Conservation (phyloP, 2,797 vertebrate species). For the Chelidonichthys spinosus region DNA sequence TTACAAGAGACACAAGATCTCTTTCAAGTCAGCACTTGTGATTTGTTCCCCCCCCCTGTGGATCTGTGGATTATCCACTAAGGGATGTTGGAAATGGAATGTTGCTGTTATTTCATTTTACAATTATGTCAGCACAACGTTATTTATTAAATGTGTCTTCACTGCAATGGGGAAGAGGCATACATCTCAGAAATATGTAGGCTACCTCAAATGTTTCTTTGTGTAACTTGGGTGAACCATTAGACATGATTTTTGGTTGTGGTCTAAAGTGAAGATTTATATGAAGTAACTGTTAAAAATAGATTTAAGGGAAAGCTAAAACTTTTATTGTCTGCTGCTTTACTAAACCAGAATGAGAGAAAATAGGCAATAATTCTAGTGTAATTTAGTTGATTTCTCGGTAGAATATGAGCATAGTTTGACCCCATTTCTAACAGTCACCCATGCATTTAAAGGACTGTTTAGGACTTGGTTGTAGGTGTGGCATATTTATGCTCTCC, state of each 20-base stretch:
- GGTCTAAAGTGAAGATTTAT: neutral
- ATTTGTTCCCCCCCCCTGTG: neutral
- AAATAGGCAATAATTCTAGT: neutral
- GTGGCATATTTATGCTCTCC: conserved; percentile 18
- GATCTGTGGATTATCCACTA: neutral
- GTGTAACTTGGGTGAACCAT: conserved; percentile 1
- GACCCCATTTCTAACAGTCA: conserved; percentile 7
- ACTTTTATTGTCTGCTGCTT: neutral
- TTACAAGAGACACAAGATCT: neutral
- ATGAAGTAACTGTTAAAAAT: neutral
- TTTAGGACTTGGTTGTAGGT: neutral
- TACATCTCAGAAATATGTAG: neutral
- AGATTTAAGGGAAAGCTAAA: neutral
- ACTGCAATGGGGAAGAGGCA: neutral
- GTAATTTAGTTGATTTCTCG: neutral
- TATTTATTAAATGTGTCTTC: neutral
- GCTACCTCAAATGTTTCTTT: neutral
- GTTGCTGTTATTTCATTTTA: neutral
- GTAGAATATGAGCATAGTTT: neutral
- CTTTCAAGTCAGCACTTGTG: neutral
- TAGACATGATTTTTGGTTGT: neutral
- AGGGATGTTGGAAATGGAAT: neutral
- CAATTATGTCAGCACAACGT: neutral
- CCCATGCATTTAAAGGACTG: neutral
- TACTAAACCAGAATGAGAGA: neutral